Conservation (phyloP, 2,797 vertebrate species). For the Coregonus suidteri region DNA sequence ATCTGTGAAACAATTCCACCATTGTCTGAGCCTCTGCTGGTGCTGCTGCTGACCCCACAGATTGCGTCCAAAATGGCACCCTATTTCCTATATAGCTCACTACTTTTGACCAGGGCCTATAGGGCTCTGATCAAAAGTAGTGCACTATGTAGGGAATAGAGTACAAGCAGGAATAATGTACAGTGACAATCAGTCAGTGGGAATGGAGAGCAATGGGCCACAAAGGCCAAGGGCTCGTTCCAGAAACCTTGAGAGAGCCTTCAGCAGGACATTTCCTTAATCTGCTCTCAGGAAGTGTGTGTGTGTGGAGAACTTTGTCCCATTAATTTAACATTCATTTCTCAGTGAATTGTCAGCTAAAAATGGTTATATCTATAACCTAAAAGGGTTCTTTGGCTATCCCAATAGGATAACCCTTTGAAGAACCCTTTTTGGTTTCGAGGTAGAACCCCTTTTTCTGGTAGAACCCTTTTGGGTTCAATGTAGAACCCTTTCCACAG, state of each 20-base stretch:
- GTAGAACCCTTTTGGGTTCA: too few relatives aligned
- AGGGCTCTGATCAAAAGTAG: background rate
- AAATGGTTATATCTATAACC: too few relatives aligned
- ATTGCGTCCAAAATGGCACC: background rate
- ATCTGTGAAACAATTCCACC: conserved; percentile 6
- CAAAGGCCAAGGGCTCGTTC: background rate
- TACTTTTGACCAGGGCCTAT: too few relatives aligned
- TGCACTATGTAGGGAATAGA: background rate
- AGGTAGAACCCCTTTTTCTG: too few relatives aligned
- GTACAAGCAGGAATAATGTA: background rate
- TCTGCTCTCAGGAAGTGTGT: conserved; percentile 25
- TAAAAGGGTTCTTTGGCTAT: too few relatives aligned
- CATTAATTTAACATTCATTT: conserved; percentile 12
- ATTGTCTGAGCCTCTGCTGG: background rate
- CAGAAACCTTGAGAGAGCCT: conserved; percentile 13
- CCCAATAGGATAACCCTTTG: too few relatives aligned
- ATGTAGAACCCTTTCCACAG: too few relatives aligned
- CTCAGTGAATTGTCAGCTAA: background rate
- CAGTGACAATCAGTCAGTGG: background rate
- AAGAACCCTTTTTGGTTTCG: too few relatives aligned
- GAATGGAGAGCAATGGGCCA: conserved; percentile 8
- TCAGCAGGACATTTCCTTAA: conserved; percentile 30
- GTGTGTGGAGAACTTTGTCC: conserved; percentile 17
- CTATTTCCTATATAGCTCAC: too few relatives aligned
- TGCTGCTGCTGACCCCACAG: too few relatives aligned